These are phyloP conservation scores for Quadriops clusia DNA, from an alignment of 2,888 invertebrate species.

Conservation along the genomic window DNA sequence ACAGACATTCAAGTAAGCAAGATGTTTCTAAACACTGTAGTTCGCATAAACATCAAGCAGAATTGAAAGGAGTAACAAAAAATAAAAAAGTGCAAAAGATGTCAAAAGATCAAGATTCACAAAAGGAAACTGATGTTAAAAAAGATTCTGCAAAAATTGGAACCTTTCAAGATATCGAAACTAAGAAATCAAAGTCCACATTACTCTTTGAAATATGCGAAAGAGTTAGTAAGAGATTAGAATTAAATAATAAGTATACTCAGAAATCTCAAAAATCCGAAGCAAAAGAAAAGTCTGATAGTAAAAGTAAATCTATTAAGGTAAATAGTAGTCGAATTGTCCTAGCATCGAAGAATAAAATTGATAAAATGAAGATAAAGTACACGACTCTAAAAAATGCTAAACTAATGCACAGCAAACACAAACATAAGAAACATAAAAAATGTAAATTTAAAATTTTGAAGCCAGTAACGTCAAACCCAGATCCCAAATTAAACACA, in stretches of 20 bases:
- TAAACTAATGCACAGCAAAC: constrained; percentile 35
- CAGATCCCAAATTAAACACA: constrained; percentile 40
- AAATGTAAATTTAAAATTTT: constrained; percentile 44
- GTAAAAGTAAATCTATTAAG: constrained; percentile 25
- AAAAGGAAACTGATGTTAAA: constrained; percentile 14
- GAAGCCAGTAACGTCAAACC: constrained; percentile 30
- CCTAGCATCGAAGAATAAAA: constrained; percentile 24
- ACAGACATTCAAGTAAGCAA: too few relatives aligned
- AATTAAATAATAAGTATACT: constrained; percentile 18
- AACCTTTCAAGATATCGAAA: constrained; percentile 10
- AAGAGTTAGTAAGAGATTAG: constrained; percentile 28
- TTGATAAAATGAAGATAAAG: constrained; percentile 25
- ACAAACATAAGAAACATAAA: constrained; percentile 38
- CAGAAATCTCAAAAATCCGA: constrained; percentile 13
- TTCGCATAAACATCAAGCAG: too few relatives aligned
- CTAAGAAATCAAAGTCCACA: constrained; percentile 16
- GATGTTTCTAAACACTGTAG: too few relatives aligned
- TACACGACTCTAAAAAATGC: constrained; percentile 30
- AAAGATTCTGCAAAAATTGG: constrained; percentile 6
- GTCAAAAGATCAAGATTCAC: constrained; percentile 13
- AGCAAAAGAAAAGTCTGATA: constrained; percentile 9
- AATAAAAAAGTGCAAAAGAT: constrained; percentile 1
- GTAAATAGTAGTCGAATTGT: constrained; percentile 30
- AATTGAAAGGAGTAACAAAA: too few relatives aligned
- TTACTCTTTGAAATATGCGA: constrained; percentile 29